phyloP scores from a whole-genome alignment of 2,888 invertebrate species.

The Drosophila emarginata region DNA sequence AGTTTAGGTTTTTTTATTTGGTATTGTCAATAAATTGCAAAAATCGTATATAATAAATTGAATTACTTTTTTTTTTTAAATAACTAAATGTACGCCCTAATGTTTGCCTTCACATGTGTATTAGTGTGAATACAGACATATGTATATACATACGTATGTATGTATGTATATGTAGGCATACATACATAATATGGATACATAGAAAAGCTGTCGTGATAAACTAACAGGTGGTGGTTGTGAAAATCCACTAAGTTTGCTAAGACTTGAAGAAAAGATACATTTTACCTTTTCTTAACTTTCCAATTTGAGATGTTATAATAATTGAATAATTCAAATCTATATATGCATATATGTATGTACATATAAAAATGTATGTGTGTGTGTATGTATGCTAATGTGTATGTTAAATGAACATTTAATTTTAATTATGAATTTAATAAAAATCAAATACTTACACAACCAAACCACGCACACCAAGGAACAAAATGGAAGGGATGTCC shows the following conservation, averaged over 20 bases:
- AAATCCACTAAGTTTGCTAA: not conserved
- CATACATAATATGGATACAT: constrained; percentile 3
- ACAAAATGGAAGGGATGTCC: constrained; percentile 70
- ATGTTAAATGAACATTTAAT: constrained; percentile 33
- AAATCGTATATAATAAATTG: not conserved
- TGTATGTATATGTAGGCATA: not conserved
- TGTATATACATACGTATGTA: not conserved
- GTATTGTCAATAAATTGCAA: no score
- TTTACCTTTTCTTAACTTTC: not conserved
- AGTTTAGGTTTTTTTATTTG: no score
- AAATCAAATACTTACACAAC: constrained; percentile 52
- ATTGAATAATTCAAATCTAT: not conserved
- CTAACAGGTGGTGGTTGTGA: constrained; percentile 15
- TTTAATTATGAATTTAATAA: not conserved
- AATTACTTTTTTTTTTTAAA: not conserved
- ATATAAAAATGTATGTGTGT: not conserved
- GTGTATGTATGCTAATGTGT: not conserved
- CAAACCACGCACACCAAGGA: constrained; percentile 71
- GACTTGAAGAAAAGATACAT: not conserved
- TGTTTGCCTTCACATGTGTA: not conserved
- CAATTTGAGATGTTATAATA: not conserved
- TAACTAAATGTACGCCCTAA: not conserved
- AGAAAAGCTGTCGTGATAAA: constrained; percentile 5
- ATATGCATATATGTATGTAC: not conserved
- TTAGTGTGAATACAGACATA: no score